Percentiles rank a stretch among this genome's conserved stretches.
Evolutionary conservation across 1,140 invertebrate species (phyloP).

Genomic region (Drosophila dunni): DNA sequence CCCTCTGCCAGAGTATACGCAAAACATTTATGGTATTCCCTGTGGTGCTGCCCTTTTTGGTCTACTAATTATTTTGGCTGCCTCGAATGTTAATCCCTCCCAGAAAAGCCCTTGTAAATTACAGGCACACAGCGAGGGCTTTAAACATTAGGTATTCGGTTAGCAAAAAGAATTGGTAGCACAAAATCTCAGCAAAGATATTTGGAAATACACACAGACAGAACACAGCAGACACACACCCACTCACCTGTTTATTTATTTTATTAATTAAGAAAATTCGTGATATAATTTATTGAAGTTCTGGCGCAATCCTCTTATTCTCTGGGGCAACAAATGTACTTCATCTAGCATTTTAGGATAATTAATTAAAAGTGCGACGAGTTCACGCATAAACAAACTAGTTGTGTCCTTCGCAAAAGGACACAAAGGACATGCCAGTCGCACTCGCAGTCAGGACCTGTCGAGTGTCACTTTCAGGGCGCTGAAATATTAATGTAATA

Average conservation of each 20-base stretch:
- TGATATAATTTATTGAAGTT: neutral
- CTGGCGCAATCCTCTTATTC: neutral
- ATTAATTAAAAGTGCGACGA: slow-evolving; percentile 23
- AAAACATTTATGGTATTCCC: neutral
- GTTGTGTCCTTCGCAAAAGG: slow-evolving; percentile 45
- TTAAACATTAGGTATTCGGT: neutral
- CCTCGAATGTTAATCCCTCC: slow-evolving; percentile 58
- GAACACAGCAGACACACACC: too few species aligned
- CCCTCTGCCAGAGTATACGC: neutral
- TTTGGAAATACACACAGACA: too few species aligned
- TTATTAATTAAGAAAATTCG: neutral
- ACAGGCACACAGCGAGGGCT: slow-evolving; percentile 4
- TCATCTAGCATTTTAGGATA: neutral
- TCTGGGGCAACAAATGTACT: neutral
- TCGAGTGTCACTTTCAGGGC: slow-evolving; percentile 26
- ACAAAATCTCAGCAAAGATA: too few species aligned
- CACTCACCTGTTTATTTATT: neutral
- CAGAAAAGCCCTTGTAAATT: slow-evolving; percentile 56
- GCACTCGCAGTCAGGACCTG: neutral
- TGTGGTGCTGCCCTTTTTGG: slow-evolving; percentile 31
- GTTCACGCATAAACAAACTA: slow-evolving; percentile 47
- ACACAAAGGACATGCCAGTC: slow-evolving; percentile 25
- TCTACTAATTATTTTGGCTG: slow-evolving; percentile 75
- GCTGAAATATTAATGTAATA: slow-evolving; percentile 62
- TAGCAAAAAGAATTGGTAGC: neutral